phyloP scores from a whole-genome alignment of 2,888 invertebrate genomes.

The Cryptus viduatorius region DNA sequence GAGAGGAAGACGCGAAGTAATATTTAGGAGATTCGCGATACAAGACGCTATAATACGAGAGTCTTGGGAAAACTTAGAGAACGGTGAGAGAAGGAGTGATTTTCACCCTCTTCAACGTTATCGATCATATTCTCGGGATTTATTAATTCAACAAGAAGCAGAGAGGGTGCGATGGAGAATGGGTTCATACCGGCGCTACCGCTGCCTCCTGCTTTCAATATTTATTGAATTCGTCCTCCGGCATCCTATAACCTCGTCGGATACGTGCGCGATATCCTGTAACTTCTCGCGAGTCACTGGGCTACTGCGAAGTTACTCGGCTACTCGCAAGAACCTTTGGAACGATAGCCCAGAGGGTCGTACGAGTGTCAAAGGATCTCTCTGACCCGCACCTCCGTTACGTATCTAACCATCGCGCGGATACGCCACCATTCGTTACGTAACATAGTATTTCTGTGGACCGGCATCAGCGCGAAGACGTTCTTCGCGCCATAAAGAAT shows the following conservation, averaged over 20 bases:
- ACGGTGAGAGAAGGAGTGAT: constrained; percentile 3
- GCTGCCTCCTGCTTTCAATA: constrained; percentile 54
- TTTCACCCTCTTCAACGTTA: constrained; percentile 8
- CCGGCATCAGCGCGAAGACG: background rate
- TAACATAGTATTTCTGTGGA: background rate
- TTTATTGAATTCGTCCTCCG: constrained; percentile 51
- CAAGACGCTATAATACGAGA: too few species aligned
- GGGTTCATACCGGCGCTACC: constrained; percentile 9
- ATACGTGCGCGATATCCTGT: constrained; percentile 1
- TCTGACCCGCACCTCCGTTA: background rate
- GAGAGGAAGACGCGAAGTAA: too few species aligned
- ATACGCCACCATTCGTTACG: background rate
- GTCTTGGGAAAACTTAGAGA: background rate
- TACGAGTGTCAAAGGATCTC: background rate
- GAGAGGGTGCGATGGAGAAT: background rate
- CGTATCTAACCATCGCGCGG: constrained; percentile 3
- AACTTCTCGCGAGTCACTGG: constrained; percentile 24
- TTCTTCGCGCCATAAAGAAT: background rate
- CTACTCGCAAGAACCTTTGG: background rate
- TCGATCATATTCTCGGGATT: constrained; percentile 50
- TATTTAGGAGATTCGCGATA: too few species aligned
- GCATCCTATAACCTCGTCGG: constrained; percentile 14
- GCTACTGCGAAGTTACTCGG: background rate
- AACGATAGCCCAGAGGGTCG: constrained; percentile 3
- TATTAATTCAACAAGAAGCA: constrained; percentile 40